Percentiles rank a stretch among this genome's conserved stretches.
Evolutionary conservation across 2,113 vertebrate genomes (phyloP).

Genomic region (Callipepla squamata): DNA sequence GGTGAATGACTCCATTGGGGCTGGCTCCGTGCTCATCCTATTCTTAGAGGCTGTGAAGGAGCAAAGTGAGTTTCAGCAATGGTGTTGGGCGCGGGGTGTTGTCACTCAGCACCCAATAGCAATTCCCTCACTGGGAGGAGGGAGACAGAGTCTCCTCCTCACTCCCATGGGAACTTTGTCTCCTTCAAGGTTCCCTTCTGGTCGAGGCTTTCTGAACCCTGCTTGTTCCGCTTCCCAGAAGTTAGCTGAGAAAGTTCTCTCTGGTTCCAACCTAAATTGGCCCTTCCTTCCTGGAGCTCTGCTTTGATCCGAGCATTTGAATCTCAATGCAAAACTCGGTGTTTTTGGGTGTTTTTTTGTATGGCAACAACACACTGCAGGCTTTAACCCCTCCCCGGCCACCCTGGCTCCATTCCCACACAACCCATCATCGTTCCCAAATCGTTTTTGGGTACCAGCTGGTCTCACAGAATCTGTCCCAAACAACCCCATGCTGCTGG

Average conservation of each 20-base stretch:
- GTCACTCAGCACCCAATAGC: neutral
- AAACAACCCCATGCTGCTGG: neutral
- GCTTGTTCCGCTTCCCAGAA: conserved; percentile 55
- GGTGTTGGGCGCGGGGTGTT: neutral
- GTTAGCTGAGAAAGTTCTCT: conserved; percentile 53
- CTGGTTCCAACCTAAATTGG: conserved; percentile 57
- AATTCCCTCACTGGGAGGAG: neutral
- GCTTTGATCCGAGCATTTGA: conserved; percentile 63
- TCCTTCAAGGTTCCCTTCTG: neutral
- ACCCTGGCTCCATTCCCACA: rapidly evolving
- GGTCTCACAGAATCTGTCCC: neutral
- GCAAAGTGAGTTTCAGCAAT: neutral
- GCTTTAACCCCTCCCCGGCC: conserved; percentile 5
- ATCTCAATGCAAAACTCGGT: conserved; percentile 11
- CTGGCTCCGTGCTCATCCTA: neutral
- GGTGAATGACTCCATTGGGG: neutral
- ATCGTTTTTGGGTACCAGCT: rapidly evolving
- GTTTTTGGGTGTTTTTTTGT: neutral
- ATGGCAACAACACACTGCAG: neutral
- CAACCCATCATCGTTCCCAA: neutral
- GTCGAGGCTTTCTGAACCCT: conserved; percentile 21
- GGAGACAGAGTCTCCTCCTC: conserved; percentile 12
- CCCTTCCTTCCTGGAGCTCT: conserved; percentile 56
- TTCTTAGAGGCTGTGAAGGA: neutral
- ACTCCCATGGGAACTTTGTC: neutral